A percentile compares a stretch with the other conserved stretches of the same genome.
phyloP scores from a whole-genome alignment of 2,888 invertebrate genomes.

The Lathronympha strigana region DNA sequence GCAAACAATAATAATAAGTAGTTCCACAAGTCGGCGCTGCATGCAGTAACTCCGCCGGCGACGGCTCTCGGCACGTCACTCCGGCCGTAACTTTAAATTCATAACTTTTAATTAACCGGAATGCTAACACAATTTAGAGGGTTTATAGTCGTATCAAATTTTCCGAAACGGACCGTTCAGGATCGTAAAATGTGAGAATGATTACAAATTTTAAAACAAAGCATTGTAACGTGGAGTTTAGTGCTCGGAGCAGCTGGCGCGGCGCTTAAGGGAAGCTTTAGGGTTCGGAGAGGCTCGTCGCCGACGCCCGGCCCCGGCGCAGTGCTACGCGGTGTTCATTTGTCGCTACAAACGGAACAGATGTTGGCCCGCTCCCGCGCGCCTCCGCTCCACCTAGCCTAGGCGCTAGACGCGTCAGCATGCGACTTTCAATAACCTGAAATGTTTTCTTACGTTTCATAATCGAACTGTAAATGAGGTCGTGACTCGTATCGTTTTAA shows the following conservation, averaged over 20 bases:
- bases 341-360: conserved; percentile 77
- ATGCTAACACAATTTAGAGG: conserved; percentile 81
- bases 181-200: conserved; percentile 83
- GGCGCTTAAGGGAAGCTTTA: conserved; percentile 76
- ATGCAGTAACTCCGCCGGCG: conserved; percentile 58
- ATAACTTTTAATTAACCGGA: conserved; percentile 83
- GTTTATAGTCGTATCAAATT: conserved; percentile 83
- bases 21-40: conserved; percentile 66
- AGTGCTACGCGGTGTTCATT: conserved; percentile 76
- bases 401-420: conserved; percentile 17
- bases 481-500: too few relatives aligned
- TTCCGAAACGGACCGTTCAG: conserved; percentile 81
- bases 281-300: conserved; percentile 72
- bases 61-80: conserved; percentile 67
- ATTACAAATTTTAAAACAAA: conserved; percentile 84
- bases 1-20: conserved; percentile 65
- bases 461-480: too few relatives aligned
- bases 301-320: conserved; percentile 71
- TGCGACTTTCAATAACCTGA: conserved; percentile 16
- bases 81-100: conserved; percentile 79
- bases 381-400: conserved; percentile 48
- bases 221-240: conserved; percentile 80
- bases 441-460: too few relatives aligned
- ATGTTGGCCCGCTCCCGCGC: conserved; percentile 63
- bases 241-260: conserved; percentile 76